phyloP scores from a whole-genome alignment of 37 sponge, comb jelly and placozoan genomes.

The Spongilla lacustris region DNA sequence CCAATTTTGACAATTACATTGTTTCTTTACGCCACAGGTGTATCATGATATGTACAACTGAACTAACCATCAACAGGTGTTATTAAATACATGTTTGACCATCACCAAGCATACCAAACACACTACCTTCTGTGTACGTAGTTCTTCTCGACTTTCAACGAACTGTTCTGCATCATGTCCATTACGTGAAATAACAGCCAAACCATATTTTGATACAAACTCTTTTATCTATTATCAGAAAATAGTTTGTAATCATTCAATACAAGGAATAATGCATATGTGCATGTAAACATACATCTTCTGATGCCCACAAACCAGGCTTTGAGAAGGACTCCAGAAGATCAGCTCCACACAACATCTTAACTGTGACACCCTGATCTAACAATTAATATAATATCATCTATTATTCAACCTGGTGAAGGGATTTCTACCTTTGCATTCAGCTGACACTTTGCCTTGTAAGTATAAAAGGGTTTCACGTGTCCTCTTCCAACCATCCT shows the following conservation, averaged over 20 bases:
- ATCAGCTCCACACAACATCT: constrained; percentile 92
- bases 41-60: neutral
- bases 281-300: constrained; percentile 62
- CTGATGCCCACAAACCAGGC: constrained; percentile 62
- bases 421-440: neutral
- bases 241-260: neutral
- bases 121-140: constrained; percentile 56
- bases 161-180: constrained; percentile 84
- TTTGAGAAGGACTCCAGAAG: constrained; percentile 88
- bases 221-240: constrained; percentile 9
- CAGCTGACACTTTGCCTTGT: constrained; percentile 25
- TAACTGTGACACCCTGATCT: constrained; percentile 31
- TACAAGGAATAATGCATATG: too few species aligned
- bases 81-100: too few species aligned
- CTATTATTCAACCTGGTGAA: neutral
- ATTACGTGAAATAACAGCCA: constrained; percentile 78
- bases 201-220: constrained; percentile 69
- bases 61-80: too few species aligned
- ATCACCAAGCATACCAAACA: neutral
- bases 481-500: constrained; percentile 77
- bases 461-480: constrained; percentile 39
- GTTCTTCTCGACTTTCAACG: constrained; percentile 62
- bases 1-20: too few species aligned
- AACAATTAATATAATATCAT: neutral
- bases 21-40: too few species aligned